These are phyloP conservation scores for Ceramica pisi DNA, from an alignment of 2,888 invertebrate species.

Conservation along the genomic window DNA sequence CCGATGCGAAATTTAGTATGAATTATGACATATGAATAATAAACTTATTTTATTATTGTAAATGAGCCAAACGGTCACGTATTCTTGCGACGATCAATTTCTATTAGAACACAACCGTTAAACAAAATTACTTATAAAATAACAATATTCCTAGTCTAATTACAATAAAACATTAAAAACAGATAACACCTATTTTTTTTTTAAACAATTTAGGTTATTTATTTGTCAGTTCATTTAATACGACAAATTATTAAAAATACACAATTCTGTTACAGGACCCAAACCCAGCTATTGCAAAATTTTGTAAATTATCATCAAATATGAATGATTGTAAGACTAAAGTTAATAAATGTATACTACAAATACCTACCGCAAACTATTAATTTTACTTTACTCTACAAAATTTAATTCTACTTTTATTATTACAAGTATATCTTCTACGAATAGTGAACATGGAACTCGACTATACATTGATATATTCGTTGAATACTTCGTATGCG, in stretches of 20 bases:
- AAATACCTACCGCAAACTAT: slow-evolving; percentile 20
- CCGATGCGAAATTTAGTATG: not conserved
- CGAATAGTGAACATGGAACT: slow-evolving; percentile 5
- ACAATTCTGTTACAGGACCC: slow-evolving; percentile 76
- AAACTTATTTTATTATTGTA: not conserved
- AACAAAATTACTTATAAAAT: slow-evolving; percentile 37
- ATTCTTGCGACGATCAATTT: not conserved
- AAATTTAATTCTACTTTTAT: not conserved
- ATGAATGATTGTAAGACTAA: slow-evolving; percentile 74
- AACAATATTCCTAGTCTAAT: slow-evolving; percentile 20
- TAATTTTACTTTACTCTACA: slow-evolving; percentile 25
- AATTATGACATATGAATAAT: not conserved
- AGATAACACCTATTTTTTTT: not conserved
- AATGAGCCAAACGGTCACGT: not conserved
- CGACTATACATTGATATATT: slow-evolving; percentile 7
- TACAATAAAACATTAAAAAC: not conserved
- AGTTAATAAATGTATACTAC: slow-evolving; percentile 10
- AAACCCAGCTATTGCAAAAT: slow-evolving; percentile 84
- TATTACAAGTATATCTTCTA: slow-evolving; percentile 1
- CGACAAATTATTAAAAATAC: slow-evolving; percentile 60
- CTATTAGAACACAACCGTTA: not conserved
- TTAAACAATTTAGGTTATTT: slow-evolving; percentile 36
- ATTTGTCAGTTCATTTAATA: slow-evolving; percentile 56
- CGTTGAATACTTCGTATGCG: slow-evolving; percentile 22
- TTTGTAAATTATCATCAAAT: slow-evolving; percentile 71